Evolutionary conservation across 2,888 invertebrate species (phyloP), one percentile per base, ranked within the genome.

Genomic region (Phengaris arion): DNA sequence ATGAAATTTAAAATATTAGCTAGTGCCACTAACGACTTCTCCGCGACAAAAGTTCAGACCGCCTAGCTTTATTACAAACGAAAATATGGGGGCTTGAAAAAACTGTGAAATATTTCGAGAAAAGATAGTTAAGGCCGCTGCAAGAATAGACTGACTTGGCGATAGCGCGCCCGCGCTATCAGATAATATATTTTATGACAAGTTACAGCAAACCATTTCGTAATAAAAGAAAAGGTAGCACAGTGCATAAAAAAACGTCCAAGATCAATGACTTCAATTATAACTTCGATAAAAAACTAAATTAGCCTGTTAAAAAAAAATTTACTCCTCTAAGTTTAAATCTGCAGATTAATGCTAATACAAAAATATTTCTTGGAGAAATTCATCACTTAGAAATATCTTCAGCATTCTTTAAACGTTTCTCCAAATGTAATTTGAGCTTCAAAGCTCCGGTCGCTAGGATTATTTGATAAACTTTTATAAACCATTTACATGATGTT

Each of bases 401-500:
- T 52, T 51, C 48, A 22, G 51, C 70, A 22, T 48, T 70, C 70
- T 51, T 35, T 54, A 54, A 54, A 72, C 22, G 52, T 72, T 72
- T 51, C 12, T 52, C 51, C 13, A 72, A 72, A 72, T 72, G 51
- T 54, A 35, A 72, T 72, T 52, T 51, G 22, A 72, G 51, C 22
- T 72, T 72, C 22, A 72, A 70, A 72, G 52, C 12, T 35, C 52
- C 51, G 52, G 8, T 22, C 48, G 52, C 72, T 22, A 54, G 15
- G 51, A 13, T 72, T 72, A 72, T 54, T 72, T 54, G 51, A 52
- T 52, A 72, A 72, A 72, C 72, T 52, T 72, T 72, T 52, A 54
- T 72, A 72, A 72, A 72, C 10, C 10, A 72, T 52, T 72, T 72
- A 72, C 45, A 9, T 13, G 54, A 72, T 54, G 72, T 54, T 52